phyloP scores from a whole-genome alignment of 2,797 vertebrate genomes.

The Lepidocolaptes lacrymiger region DNA sequence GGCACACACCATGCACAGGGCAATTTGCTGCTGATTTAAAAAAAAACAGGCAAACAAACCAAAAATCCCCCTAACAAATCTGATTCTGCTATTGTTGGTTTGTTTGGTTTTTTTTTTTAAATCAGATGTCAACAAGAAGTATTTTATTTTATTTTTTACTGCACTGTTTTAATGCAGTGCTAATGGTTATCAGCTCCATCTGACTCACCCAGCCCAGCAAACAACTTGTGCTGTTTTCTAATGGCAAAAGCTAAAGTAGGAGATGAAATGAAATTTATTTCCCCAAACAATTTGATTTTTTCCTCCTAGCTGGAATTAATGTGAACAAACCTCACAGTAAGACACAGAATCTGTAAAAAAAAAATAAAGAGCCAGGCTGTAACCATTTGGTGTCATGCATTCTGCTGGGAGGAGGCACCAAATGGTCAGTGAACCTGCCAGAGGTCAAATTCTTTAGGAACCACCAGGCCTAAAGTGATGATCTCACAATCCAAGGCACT shows the following conservation, averaged over 20 bases:
- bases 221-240: neutral
- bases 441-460: neutral
- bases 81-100: neutral
- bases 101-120: neutral
- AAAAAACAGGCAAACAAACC: neutral
- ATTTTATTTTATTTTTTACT: neutral
- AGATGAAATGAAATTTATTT: neutral
- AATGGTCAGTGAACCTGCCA: neutral
- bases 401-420: neutral
- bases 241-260: neutral
- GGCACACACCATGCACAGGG: neutral
- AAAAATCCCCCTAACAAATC: neutral
- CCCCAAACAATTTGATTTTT: neutral
- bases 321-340: constrained; percentile 12
- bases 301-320: constrained; percentile 18
- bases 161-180: constrained; percentile 8
- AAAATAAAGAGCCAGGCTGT: neutral
- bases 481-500: neutral
- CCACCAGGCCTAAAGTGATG: neutral
- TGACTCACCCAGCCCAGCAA: constrained; percentile 43
- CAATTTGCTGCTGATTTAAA: neutral
- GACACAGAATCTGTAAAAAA: neutral
- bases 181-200: constrained; percentile 39
- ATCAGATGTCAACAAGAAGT: constrained; percentile 53
- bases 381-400: neutral